Percentiles rank a stretch among this genome's conserved stretches.
Conservation (phyloP, 2,113 vertebrate genomes). For the Isichthys henryi region DNA sequence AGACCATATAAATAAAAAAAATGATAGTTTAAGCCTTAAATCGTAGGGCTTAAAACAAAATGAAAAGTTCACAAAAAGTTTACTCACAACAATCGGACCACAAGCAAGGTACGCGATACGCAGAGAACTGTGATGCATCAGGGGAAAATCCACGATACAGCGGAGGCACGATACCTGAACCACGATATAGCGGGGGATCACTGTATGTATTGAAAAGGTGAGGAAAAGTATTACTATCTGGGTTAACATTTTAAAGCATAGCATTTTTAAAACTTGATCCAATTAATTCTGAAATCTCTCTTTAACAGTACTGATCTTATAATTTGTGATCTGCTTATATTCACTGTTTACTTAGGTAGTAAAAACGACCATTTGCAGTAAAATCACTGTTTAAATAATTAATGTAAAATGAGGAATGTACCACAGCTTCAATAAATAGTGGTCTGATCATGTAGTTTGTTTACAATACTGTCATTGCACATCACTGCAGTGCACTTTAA, state of each 20-base stretch:
- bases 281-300: not conserved
- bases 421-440: not conserved
- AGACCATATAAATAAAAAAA: too few species aligned
- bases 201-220: not conserved
- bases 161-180: too few species aligned
- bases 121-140: too few species aligned
- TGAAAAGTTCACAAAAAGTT: too few species aligned
- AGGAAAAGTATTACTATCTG: not conserved
- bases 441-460: not conserved
- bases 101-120: too few species aligned
- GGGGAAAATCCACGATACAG: too few species aligned
- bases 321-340: not conserved
- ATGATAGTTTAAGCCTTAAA: too few species aligned
- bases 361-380: not conserved
- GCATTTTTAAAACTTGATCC: not conserved
- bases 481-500: not conserved
- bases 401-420: not conserved
- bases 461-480: not conserved
- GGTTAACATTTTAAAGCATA: not conserved
- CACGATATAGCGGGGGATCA: too few species aligned
- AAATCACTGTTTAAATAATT: not conserved
- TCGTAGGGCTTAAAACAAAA: too few species aligned
- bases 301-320: not conserved
- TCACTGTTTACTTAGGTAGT: not conserved
- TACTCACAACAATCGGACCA: too few species aligned